These are phyloP conservation scores for Pelodiscus sinensis DNA, from an alignment of 2,113 vertebrate species.

Conservation along the genomic window DNA sequence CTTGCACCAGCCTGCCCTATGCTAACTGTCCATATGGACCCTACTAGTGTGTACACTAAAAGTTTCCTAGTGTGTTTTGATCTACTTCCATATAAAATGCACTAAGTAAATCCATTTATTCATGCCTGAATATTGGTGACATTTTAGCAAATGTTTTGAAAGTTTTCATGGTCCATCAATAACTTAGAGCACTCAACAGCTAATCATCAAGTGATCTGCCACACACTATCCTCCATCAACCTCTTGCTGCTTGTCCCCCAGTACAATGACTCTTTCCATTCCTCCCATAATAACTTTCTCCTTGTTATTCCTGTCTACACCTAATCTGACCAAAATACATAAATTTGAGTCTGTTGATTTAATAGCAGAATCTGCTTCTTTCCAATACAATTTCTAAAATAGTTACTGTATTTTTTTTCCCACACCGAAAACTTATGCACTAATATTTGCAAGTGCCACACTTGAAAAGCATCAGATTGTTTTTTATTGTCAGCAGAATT, in stretches of 20 bases:
- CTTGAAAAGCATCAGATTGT: background rate
- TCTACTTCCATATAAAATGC: background rate
- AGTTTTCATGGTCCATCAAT: background rate
- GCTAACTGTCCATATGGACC: background rate
- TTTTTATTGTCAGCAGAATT: background rate
- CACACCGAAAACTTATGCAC: background rate
- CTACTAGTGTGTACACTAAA: background rate
- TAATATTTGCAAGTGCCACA: background rate
- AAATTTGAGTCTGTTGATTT: background rate
- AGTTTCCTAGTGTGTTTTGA: background rate
- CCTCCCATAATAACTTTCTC: background rate
- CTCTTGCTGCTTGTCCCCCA: background rate
- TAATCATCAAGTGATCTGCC: background rate
- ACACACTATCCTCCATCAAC: background rate
- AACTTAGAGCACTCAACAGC: background rate
- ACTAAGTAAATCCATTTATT: background rate
- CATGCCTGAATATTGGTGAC: background rate
- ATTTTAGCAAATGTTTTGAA: background rate
- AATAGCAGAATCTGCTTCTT: background rate
- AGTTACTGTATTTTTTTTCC: background rate
- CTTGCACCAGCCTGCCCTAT: background rate
- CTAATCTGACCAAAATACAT: background rate
- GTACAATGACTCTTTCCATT: background rate
- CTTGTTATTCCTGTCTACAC: background rate
- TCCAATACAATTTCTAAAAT: background rate